Evolutionary conservation across 1,140 invertebrate species (phyloP).

Genomic region (Ceratitis capitata): DNA sequence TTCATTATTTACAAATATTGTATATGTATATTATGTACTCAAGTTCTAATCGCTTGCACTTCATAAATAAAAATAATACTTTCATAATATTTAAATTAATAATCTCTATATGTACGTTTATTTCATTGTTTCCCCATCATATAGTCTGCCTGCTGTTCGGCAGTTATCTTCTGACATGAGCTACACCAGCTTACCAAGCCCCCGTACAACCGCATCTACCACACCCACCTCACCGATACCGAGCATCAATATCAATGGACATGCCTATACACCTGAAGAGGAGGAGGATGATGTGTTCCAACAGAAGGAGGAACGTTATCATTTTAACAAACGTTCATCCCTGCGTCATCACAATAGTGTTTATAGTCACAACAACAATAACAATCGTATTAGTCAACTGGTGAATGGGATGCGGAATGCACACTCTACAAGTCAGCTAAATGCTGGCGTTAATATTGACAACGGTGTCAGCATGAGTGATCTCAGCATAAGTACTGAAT

Average conservation of each 20-base stretch:
- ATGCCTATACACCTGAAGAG: conserved; percentile 34
- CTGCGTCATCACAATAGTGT: conserved; percentile 16
- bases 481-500: conserved; percentile 50
- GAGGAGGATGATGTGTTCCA: not conserved
- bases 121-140: not conserved
- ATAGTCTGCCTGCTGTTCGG: conserved; percentile 48
- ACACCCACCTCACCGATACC: conserved; percentile 40
- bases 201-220: not conserved
- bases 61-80: not conserved
- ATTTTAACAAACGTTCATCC: conserved; percentile 32
- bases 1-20: no score
- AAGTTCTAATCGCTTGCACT: not conserved
- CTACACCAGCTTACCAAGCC: not conserved
- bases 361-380: not conserved
- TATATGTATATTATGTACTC: not conserved
- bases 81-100: no score
- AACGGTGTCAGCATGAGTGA: conserved; percentile 53
- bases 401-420: conserved; percentile 22
- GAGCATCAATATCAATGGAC: conserved; percentile 41
- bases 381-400: conserved; percentile 35
- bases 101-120: not conserved
- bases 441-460: not conserved
- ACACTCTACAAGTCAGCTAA: conserved; percentile 42
- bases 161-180: conserved; percentile 50
- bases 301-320: conserved; percentile 26